A percentile compares a stretch with the other conserved stretches of the same genome.
phyloP scores from a whole-genome alignment of 1,140 invertebrate genomes.

The Tetragonula clypearis region DNA sequence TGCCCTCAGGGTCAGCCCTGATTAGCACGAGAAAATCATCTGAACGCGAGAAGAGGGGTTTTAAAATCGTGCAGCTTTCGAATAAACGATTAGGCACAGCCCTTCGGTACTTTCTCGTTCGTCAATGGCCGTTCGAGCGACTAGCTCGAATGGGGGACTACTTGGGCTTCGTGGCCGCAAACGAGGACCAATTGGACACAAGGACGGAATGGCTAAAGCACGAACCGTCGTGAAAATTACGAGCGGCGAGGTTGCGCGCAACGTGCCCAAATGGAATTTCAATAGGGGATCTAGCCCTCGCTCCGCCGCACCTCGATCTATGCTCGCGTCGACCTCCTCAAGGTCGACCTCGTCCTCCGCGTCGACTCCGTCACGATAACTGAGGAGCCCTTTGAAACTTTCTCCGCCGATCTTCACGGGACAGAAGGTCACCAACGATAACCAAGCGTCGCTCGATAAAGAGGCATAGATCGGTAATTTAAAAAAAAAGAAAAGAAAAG shows the following conservation, averaged over 20 bases:
- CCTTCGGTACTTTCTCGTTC: slow-evolving; percentile 2
- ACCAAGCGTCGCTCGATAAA: background rate
- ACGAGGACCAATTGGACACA: slow-evolving; percentile 58
- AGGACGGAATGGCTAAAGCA: slow-evolving; percentile 65
- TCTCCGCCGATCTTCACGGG: background rate
- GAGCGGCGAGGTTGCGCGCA: slow-evolving; percentile 32
- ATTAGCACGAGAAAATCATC: no score
- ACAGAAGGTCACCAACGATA: background rate
- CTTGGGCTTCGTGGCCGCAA: slow-evolving; percentile 52
- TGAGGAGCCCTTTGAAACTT: background rate
- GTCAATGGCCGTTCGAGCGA: slow-evolving; percentile 13
- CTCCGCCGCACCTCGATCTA: background rate
- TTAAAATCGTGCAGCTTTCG: no score
- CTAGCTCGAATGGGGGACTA: slow-evolving; percentile 6
- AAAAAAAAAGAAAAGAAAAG: no score
- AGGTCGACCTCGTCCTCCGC: slow-evolving; percentile 15
- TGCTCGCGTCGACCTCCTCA: slow-evolving; percentile 11
- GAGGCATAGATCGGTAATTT: no score
- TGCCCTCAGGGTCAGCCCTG: no score
- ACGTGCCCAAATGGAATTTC: slow-evolving; percentile 55
- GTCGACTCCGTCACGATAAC: background rate
- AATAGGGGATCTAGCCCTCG: slow-evolving; percentile 30
- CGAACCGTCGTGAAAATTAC: slow-evolving; percentile 56
- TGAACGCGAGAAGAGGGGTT: no score
- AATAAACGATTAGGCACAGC: background rate